phyloP scores from a whole-genome alignment of 2,888 invertebrate genomes.

The Mycalesis mineus region DNA sequence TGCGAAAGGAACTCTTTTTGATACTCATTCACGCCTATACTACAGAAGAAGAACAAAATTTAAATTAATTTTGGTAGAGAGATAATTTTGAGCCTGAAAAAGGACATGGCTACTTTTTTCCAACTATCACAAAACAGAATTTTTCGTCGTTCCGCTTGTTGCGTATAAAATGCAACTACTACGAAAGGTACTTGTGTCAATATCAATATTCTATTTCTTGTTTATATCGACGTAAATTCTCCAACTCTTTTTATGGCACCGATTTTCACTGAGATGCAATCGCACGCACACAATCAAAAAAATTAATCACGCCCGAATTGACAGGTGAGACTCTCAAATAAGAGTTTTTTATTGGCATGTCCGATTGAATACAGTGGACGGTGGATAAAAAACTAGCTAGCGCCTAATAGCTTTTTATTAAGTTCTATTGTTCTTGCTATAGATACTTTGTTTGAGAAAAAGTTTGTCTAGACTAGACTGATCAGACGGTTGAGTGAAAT shows the following conservation, averaged over 20 bases:
- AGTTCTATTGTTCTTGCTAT: slow-evolving; percentile 2
- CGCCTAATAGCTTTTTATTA: slow-evolving; percentile 10
- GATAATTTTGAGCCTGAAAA: too few relatives aligned
- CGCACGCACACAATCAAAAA: slow-evolving; percentile 20
- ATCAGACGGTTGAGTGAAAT: not conserved
- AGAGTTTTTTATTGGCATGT: slow-evolving; percentile 1
- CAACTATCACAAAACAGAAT: too few relatives aligned
- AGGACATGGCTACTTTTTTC: too few relatives aligned
- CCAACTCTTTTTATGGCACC: slow-evolving; percentile 5
- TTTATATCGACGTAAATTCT: too few relatives aligned
- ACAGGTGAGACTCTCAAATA: slow-evolving; percentile 18
- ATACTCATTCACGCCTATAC: too few relatives aligned
- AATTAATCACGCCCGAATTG: slow-evolving; percentile 26
- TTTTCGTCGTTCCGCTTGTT: too few relatives aligned
- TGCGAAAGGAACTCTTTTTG: too few relatives aligned
- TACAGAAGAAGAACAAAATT: too few relatives aligned
- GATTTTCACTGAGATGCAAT: slow-evolving; percentile 21
- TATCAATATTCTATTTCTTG: too few relatives aligned
- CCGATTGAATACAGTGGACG: slow-evolving; percentile 1
- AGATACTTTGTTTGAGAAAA: not conserved
- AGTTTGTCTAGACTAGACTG: not conserved
- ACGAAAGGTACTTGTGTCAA: too few relatives aligned
- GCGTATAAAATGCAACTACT: too few relatives aligned
- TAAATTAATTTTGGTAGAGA: too few relatives aligned
- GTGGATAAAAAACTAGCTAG: slow-evolving; percentile 1